Evolutionary conservation across 2,888 invertebrate species (phyloP).

Genomic region (Tetragonisca angustula): DNA sequence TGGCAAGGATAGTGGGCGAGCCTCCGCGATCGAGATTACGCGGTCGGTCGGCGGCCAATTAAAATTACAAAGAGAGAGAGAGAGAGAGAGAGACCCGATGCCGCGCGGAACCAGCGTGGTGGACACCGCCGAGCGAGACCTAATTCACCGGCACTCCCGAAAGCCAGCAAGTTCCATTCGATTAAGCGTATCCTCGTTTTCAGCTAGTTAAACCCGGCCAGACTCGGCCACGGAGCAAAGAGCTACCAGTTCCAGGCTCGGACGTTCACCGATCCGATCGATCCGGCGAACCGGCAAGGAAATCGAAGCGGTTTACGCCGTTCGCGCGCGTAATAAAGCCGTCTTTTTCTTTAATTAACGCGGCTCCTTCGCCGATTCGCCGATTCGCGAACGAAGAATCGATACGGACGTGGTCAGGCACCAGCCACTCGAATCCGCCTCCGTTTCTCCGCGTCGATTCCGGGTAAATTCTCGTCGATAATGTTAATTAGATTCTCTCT

Average conservation of each 20-base stretch:
- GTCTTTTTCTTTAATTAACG: background rate
- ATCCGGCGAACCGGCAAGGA: slow-evolving; percentile 8
- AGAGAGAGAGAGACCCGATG: slow-evolving; percentile 30
- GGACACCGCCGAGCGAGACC: slow-evolving; percentile 52
- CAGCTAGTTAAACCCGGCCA: slow-evolving; percentile 58
- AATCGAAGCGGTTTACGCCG: slow-evolving; percentile 3
- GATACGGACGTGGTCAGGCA: background rate
- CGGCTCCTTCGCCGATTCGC: background rate
- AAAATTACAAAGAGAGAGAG: slow-evolving; percentile 69
- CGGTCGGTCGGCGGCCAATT: slow-evolving; percentile 57
- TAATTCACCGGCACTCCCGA: slow-evolving; percentile 41
- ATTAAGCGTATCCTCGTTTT: slow-evolving; percentile 66
- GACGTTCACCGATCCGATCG: slow-evolving; percentile 41
- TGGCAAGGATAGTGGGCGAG: slow-evolving; percentile 44
- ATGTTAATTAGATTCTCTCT: background rate
- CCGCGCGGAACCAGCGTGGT: slow-evolving; percentile 32
- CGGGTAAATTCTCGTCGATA: slow-evolving; percentile 29
- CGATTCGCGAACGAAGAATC: background rate
- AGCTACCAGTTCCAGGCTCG: background rate
- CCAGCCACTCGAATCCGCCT: background rate
- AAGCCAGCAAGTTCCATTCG: slow-evolving; percentile 54
- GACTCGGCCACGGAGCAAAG: slow-evolving; percentile 26
- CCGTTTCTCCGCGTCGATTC: too few species aligned
- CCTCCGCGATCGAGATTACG: slow-evolving; percentile 60
- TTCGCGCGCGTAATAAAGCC: slow-evolving; percentile 3